Evolutionary conservation across 2,797 vertebrate species (phyloP).

Genomic region (Cephalopachus bancanus): DNA sequence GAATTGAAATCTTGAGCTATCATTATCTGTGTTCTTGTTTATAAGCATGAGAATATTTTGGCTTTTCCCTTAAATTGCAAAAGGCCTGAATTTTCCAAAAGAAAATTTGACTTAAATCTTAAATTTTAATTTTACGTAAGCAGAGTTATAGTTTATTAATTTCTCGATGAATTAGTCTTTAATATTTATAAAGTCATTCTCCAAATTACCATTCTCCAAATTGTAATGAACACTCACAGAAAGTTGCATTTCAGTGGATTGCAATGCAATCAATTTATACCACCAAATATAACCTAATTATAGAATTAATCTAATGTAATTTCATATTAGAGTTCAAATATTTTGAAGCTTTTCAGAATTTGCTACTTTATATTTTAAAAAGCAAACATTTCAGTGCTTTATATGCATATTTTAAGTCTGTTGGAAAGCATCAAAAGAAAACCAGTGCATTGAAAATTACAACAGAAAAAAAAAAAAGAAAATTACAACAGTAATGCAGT

Average conservation of each 20-base stretch:
- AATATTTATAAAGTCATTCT: background rate
- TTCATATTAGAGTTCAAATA: background rate
- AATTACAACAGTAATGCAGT: background rate
- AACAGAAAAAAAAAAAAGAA: no score
- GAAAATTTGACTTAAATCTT: background rate
- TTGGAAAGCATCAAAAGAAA: conserved; percentile 33
- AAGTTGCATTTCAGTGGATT: background rate
- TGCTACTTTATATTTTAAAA: background rate
- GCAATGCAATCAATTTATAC: background rate
- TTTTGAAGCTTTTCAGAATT: conserved; percentile 35
- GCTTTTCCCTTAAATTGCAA: conserved; percentile 25
- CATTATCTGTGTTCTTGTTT: background rate
- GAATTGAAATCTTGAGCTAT: background rate
- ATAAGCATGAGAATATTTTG: background rate
- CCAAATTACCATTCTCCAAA: background rate
- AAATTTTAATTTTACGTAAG: background rate
- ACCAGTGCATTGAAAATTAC: background rate
- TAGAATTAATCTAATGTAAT: background rate
- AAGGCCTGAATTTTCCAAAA: background rate
- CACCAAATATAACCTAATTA: background rate
- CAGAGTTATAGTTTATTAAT: conserved; percentile 6
- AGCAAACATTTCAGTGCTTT: background rate
- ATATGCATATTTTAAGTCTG: background rate
- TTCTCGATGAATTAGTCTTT: background rate
- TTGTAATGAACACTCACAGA: background rate